Percentiles rank a stretch among this genome's conserved stretches.
phyloP scores from a whole-genome alignment of 2,113 vertebrate species.

The Lamprotornis superbus region DNA sequence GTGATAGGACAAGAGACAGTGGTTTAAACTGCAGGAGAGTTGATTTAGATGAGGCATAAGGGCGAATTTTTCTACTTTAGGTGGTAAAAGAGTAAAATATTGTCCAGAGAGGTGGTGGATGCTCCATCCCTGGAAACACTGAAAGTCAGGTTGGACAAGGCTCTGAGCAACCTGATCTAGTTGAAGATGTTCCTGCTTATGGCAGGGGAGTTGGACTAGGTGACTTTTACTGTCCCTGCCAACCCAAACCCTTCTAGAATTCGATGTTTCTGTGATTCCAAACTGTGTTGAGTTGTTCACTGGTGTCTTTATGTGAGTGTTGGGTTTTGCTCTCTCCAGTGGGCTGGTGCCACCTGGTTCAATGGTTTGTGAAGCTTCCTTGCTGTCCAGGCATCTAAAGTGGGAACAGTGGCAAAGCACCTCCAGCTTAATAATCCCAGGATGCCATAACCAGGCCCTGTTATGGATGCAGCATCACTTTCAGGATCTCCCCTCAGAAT shows the following conservation, averaged over 20 bases:
- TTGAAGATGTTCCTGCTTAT: neutral
- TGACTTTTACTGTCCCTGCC: neutral
- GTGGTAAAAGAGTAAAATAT: neutral
- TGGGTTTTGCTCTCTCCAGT: neutral
- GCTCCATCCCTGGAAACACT: neutral
- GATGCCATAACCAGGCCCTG: neutral
- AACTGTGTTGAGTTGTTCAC: rapidly evolving
- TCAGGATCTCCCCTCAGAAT: neutral
- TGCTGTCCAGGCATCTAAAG: neutral
- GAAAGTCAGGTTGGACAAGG: neutral
- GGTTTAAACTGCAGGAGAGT: neutral
- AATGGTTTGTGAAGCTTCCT: neutral
- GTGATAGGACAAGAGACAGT: rapidly evolving
- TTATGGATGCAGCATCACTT: neutral
- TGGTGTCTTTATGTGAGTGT: neutral
- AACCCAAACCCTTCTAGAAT: neutral
- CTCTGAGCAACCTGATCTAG: neutral
- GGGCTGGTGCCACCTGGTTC: neutral
- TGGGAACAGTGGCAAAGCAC: neutral
- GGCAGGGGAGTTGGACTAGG: neutral
- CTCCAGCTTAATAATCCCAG: neutral
- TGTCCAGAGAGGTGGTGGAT: neutral
- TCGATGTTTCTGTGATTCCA: rapidly evolving
- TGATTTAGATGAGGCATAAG: rapidly evolving
- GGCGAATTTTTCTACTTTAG: neutral